A percentile compares a stretch with the other conserved stretches of the same genome.
These are phyloP conservation scores for Tretioscincus oriximinensis DNA, from an alignment of 2,113 vertebrate genomes.

Conservation along the genomic window DNA sequence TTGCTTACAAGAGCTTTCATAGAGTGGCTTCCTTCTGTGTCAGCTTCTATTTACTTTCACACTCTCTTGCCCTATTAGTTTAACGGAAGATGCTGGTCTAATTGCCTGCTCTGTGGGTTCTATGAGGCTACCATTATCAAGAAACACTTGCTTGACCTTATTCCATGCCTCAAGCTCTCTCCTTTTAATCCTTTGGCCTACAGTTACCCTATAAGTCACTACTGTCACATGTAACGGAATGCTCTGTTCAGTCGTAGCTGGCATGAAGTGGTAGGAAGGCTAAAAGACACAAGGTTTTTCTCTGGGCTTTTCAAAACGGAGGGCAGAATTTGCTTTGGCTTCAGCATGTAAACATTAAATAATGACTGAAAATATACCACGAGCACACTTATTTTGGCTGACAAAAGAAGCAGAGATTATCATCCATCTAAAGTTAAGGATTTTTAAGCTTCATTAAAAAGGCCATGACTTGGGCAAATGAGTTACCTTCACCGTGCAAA, in stretches of 20 bases:
- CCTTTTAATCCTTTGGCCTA: not conserved
- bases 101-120: constrained; percentile 17
- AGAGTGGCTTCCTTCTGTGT: not conserved
- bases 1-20: not conserved
- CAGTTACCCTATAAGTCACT: not conserved
- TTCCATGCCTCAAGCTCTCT: constrained; percentile 24
- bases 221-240: not conserved
- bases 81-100: constrained; percentile 20
- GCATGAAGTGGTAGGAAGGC: not conserved
- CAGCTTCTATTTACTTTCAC: constrained; percentile 29
- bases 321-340: not conserved
- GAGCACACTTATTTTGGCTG: not conserved
- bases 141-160: constrained; percentile 9
- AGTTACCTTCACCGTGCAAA: not conserved
- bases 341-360: not conserved
- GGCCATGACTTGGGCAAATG: not conserved
- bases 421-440: not conserved
- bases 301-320: not conserved
- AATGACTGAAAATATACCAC: not conserved
- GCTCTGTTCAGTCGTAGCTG: not conserved
- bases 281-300: not conserved
- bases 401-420: not conserved
- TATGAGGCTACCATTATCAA: constrained; percentile 6
- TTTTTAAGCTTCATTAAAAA: not conserved
- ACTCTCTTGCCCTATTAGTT: constrained; percentile 22